Percentiles rank a stretch among this genome's conserved stretches.
These are phyloP conservation scores for Chaetogeoica ovagalla DNA, from an alignment of 2,888 invertebrate species.

Conservation along the genomic window DNA sequence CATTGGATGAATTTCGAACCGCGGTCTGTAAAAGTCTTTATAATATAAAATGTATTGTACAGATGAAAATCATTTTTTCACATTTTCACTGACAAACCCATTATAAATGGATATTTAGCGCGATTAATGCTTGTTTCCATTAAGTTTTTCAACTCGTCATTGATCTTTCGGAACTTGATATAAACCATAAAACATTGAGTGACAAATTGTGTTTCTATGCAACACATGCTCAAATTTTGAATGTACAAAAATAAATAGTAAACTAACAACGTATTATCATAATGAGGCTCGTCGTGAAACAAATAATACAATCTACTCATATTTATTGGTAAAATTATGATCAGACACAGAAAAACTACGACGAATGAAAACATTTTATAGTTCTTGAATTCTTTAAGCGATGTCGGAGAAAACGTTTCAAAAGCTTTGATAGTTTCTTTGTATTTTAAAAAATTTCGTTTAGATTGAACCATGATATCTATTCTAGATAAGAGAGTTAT, in stretches of 20 bases:
- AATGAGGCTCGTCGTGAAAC: background rate
- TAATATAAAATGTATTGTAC: slow-evolving; percentile 10
- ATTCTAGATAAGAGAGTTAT: slow-evolving; percentile 10
- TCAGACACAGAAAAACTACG: slow-evolving; percentile 8
- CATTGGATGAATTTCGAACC: background rate
- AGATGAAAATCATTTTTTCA: background rate
- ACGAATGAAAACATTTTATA: background rate
- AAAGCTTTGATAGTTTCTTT: slow-evolving; percentile 7
- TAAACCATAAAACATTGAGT: slow-evolving; percentile 39
- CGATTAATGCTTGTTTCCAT: background rate
- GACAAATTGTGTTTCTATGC: slow-evolving; percentile 51
- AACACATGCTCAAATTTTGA: slow-evolving; percentile 53
- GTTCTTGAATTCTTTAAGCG: background rate
- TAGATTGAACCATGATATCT: background rate
- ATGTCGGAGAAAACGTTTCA: slow-evolving; percentile 10
- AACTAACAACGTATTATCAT: background rate
- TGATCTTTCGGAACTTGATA: slow-evolving; percentile 37
- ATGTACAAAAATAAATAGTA: slow-evolving; percentile 50
- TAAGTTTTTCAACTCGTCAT: slow-evolving; percentile 22
- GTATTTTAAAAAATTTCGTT: background rate
- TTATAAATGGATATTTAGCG: slow-evolving; percentile 21
- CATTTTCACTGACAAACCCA: background rate
- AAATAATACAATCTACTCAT: slow-evolving; percentile 28
- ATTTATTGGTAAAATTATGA: slow-evolving; percentile 48
- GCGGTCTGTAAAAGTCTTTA: slow-evolving; percentile 29